A percentile compares a stretch with the other conserved stretches of the same genome.
Evolutionary conservation across 2,888 invertebrate species (phyloP).

Genomic region (Selenia dentaria): DNA sequence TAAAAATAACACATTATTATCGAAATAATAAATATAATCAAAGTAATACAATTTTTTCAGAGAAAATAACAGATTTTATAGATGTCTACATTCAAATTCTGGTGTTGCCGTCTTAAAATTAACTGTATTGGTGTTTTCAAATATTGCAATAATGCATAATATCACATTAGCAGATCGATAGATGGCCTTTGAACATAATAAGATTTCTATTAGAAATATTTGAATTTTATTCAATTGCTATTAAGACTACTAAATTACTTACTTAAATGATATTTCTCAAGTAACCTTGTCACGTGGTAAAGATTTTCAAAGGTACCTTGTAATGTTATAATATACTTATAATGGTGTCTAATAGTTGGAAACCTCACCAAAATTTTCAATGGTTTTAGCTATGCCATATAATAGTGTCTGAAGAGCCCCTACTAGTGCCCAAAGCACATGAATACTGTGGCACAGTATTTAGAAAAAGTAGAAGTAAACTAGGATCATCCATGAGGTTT

Average conservation of each 20-base stretch:
- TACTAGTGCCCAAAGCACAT: too few relatives aligned
- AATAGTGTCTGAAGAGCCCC: too few relatives aligned
- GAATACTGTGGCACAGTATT: too few relatives aligned
- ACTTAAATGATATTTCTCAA: too few relatives aligned
- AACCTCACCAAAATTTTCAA: too few relatives aligned
- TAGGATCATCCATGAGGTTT: too few relatives aligned
- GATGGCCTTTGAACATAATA: conserved; percentile 4
- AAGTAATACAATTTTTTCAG: conserved; percentile 60
- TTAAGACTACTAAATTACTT: background rate
- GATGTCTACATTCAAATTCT: conserved; percentile 42
- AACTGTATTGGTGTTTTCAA: conserved; percentile 43
- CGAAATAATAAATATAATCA: conserved; percentile 73
- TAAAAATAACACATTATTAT: conserved; percentile 40
- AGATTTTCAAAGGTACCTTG: too few relatives aligned
- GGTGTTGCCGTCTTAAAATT: conserved; percentile 38
- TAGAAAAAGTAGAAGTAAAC: too few relatives aligned
- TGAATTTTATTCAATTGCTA: conserved; percentile 7
- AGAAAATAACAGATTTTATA: conserved; percentile 55
- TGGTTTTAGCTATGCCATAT: too few relatives aligned
- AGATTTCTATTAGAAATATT: conserved; percentile 3
- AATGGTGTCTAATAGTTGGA: too few relatives aligned
- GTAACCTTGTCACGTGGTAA: too few relatives aligned
- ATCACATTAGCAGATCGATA: conserved; percentile 21
- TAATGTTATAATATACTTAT: too few relatives aligned
- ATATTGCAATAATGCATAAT: conserved; percentile 19